phyloP scores from a whole-genome alignment of 2,888 invertebrate species.

The Rhagonycha lutea region DNA sequence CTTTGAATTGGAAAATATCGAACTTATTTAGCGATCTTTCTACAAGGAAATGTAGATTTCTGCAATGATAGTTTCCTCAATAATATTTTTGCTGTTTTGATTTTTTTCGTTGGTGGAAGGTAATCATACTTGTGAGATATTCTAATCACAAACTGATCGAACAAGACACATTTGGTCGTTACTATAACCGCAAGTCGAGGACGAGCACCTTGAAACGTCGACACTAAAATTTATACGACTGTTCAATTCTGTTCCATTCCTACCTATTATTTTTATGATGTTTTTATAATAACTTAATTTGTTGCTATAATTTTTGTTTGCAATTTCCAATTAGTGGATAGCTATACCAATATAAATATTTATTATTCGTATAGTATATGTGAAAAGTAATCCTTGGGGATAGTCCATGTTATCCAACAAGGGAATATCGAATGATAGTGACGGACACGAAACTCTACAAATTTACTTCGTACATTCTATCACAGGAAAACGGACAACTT shows the following conservation, averaged over 20 bases:
- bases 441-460: conserved; percentile 30
- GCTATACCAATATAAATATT: neutral
- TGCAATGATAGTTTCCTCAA: too few relatives aligned
- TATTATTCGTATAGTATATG: neutral
- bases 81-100: too few relatives aligned
- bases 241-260: neutral
- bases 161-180: neutral
- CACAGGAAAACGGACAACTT: conserved; percentile 31
- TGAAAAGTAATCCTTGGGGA: conserved; percentile 15
- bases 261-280: neutral
- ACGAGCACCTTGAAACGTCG: neutral
- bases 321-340: neutral
- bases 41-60: too few relatives aligned
- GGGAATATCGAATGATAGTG: conserved; percentile 25
- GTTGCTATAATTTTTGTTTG: neutral
- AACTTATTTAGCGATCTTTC: too few relatives aligned
- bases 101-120: neutral
- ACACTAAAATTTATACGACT: neutral
- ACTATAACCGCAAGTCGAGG: neutral
- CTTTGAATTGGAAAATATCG: too few relatives aligned
- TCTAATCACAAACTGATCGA: neutral
- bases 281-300: neutral
- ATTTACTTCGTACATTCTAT: conserved; percentile 33
- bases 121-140: neutral
- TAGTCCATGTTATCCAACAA: conserved; percentile 22